These are phyloP conservation scores for Oedothorax gibbosus DNA, from an alignment of 1,140 invertebrate species.

Conservation along the genomic window DNA sequence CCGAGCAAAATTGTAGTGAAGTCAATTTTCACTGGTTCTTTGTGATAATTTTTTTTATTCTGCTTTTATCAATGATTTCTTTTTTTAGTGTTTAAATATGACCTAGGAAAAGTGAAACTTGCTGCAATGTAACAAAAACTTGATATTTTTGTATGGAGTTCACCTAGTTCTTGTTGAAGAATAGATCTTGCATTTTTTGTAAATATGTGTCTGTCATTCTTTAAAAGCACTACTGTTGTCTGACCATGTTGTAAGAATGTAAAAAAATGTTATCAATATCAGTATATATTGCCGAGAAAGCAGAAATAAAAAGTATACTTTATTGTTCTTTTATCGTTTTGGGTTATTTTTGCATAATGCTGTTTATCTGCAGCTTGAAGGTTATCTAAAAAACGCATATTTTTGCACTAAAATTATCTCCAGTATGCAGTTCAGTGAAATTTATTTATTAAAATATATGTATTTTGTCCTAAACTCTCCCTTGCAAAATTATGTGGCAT, in stretches of 20 bases:
- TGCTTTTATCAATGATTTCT: constrained; percentile 26
- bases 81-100: too few relatives aligned
- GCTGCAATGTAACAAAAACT: constrained; percentile 18
- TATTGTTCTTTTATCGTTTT: constrained; percentile 17
- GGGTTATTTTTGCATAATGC: background rate
- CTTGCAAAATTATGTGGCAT: too few relatives aligned
- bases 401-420: too few relatives aligned
- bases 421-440: too few relatives aligned
- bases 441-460: too few relatives aligned
- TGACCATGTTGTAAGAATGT: constrained; percentile 39
- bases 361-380: too few relatives aligned
- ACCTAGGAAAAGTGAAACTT: background rate
- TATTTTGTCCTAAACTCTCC: too few relatives aligned
- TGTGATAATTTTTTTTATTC: constrained; percentile 56
- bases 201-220: constrained; percentile 53
- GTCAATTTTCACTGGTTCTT: constrained; percentile 37
- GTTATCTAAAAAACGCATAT: too few relatives aligned
- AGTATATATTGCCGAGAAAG: constrained; percentile 47
- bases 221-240: constrained; percentile 53
- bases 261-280: constrained; percentile 47
- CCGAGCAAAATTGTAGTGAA: constrained; percentile 43
- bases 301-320: constrained; percentile 57
- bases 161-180: constrained; percentile 31
- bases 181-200: constrained; percentile 45
- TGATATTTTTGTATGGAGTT: constrained; percentile 53